phyloP scores from a whole-genome alignment of 2,797 vertebrate genomes.

The Chiloscyllium punctatum region DNA sequence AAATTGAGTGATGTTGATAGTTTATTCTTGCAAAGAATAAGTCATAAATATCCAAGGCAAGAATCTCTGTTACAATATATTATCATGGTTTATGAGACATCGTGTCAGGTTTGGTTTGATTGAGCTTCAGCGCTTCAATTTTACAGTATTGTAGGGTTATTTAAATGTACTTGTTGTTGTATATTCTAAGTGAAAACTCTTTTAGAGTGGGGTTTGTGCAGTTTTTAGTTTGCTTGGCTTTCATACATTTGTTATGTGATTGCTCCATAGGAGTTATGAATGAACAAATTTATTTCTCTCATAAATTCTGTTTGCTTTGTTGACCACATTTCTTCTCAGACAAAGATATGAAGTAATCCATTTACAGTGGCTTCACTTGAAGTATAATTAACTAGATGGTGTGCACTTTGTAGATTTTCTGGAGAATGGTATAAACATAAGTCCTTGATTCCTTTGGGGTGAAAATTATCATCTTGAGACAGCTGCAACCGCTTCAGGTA shows the following conservation, averaged over 20 bases:
- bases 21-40: background rate
- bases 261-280: background rate
- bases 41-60: background rate
- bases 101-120: background rate
- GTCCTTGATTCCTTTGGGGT: background rate
- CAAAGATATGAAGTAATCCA: background rate
- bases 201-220: background rate
- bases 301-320: background rate
- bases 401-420: background rate
- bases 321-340: background rate
- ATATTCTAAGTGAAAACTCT: too few species aligned
- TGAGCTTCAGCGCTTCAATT: background rate
- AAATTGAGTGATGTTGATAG: background rate
- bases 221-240: background rate
- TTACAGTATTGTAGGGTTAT: background rate
- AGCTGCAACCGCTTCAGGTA: background rate
- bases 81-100: background rate
- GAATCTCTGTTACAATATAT: background rate
- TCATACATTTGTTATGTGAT: background rate
- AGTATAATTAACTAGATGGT: too few species aligned
- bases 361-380: background rate
- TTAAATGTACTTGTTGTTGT: background rate
- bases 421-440: too few species aligned
- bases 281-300: background rate
- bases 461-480: background rate